A percentile compares a stretch with the other conserved stretches of the same genome.
phyloP scores from a whole-genome alignment of 2,797 vertebrate species.

The Menidia menidia region DNA sequence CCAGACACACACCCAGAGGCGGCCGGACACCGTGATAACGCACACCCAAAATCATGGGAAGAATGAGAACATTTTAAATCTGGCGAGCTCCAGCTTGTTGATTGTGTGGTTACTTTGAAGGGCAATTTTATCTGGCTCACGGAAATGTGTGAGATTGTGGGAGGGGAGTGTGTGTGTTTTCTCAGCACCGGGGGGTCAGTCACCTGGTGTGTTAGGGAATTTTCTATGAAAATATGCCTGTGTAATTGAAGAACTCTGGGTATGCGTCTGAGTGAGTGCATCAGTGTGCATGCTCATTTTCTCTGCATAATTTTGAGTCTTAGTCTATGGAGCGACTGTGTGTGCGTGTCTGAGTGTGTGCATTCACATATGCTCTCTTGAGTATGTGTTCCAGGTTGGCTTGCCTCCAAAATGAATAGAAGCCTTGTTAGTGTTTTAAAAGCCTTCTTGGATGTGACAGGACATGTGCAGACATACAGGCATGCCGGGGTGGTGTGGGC shows the following conservation, averaged over 20 bases:
- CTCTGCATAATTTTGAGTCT: conserved; percentile 45
- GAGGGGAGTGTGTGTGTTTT: conserved; percentile 65
- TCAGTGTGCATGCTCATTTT: conserved; percentile 25
- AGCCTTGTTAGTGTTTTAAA: conserved; percentile 72
- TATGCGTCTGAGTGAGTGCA: conserved; percentile 26
- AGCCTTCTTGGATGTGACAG: conserved; percentile 65
- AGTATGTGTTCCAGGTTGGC: conserved; percentile 47
- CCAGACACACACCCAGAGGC: conserved; percentile 4
- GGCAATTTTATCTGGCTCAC: conserved; percentile 74
- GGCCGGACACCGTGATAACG: conserved; percentile 7
- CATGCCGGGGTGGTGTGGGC: conserved; percentile 55
- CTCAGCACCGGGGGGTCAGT: conserved; percentile 70
- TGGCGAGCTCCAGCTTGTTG: conserved; percentile 54
- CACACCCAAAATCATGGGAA: conserved; percentile 25
- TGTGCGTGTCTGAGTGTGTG: conserved; percentile 15
- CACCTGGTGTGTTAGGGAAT: conserved; percentile 77
- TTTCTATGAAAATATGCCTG: conserved; percentile 76
- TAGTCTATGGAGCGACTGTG: conserved; percentile 21
- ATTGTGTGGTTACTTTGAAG: conserved; percentile 78
- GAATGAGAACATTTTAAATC: conserved; percentile 30
- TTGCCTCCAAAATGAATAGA: conserved; percentile 66
- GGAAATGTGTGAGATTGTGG: conserved; percentile 49
- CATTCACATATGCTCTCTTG: background rate
- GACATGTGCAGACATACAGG: conserved; percentile 65
- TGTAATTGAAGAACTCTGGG: conserved; percentile 73